phyloP scores from a whole-genome alignment of 1,140 invertebrate genomes.

The Dryas iulia region DNA sequence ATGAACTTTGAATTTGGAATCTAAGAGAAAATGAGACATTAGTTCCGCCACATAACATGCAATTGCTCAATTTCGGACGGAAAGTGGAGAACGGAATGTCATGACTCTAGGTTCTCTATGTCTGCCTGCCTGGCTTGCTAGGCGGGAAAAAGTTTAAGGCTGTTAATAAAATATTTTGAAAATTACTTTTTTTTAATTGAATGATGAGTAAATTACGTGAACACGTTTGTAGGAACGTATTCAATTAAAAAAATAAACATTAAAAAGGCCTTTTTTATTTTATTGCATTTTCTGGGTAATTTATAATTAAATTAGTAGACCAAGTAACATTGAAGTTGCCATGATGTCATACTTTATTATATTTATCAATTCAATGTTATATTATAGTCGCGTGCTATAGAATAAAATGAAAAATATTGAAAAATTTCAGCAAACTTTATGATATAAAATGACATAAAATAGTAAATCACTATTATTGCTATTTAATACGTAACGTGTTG shows the following conservation, averaged over 20 bases:
- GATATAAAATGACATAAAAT: too few relatives aligned
- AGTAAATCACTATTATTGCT: not conserved
- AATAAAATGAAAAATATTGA: not conserved
- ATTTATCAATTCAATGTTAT: not conserved
- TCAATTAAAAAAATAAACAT: not conserved
- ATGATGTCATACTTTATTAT: not conserved
- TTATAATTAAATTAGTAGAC: not conserved
- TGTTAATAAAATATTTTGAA: too few relatives aligned
- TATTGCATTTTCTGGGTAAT: not conserved
- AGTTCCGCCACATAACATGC: too few relatives aligned
- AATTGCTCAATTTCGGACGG: too few relatives aligned
- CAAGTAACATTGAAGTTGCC: not conserved
- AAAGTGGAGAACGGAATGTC: too few relatives aligned
- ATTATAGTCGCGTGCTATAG: too few relatives aligned
- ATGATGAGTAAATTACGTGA: not conserved
- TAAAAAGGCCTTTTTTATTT: not conserved
- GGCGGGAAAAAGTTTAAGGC: too few relatives aligned
- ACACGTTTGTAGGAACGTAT: not conserved
- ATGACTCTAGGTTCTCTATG: too few relatives aligned
- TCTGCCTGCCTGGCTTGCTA: too few relatives aligned
- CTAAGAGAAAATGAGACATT: too few relatives aligned
- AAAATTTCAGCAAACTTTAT: too few relatives aligned
- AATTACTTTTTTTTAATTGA: not conserved
- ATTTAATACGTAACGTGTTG: not conserved
- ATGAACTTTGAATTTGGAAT: too few relatives aligned